Evolutionary conservation across 2,888 invertebrate genomes (phyloP).

Genomic region (Hedychridium roseum): DNA sequence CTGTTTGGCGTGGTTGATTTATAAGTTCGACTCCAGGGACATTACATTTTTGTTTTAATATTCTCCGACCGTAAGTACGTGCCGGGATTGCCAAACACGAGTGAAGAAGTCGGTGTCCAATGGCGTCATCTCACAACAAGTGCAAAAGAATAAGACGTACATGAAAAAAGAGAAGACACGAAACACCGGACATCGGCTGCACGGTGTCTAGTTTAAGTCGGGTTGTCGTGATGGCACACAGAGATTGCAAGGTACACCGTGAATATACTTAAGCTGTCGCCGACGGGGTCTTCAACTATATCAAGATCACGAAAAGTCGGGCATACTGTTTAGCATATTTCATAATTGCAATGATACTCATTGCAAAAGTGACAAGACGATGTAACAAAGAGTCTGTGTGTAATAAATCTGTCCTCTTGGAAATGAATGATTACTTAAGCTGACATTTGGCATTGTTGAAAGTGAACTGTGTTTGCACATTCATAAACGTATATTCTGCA

Average conservation of each 20-base stretch:
- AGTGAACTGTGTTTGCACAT: no score
- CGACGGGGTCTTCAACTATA: constrained; percentile 50
- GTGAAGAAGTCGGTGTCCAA: constrained; percentile 52
- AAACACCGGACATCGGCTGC: constrained; percentile 45
- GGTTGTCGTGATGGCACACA: constrained; percentile 57
- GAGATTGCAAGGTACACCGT: constrained; percentile 53
- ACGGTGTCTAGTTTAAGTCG: constrained; percentile 54
- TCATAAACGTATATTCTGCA: no score
- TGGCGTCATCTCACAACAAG: constrained; percentile 52
- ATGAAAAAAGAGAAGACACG: constrained; percentile 28
- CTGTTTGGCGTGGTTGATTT: constrained; percentile 45
- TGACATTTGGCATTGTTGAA: no score
- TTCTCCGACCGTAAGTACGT: constrained; percentile 49
- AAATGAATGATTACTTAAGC: no score
- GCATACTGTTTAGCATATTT: no score
- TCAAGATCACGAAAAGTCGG: constrained; percentile 33
- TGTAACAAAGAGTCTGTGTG: no score
- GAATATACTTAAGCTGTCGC: constrained; percentile 52
- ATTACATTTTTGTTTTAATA: constrained; percentile 51
- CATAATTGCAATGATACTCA: no score
- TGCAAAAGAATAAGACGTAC: constrained; percentile 18
- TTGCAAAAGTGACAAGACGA: no score
- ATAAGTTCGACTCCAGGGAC: constrained; percentile 51
- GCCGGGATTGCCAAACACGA: constrained; percentile 41
- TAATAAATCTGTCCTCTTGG: no score